Conservation (phyloP, 2,113 vertebrate genomes). For the Bubo scandiacus region DNA sequence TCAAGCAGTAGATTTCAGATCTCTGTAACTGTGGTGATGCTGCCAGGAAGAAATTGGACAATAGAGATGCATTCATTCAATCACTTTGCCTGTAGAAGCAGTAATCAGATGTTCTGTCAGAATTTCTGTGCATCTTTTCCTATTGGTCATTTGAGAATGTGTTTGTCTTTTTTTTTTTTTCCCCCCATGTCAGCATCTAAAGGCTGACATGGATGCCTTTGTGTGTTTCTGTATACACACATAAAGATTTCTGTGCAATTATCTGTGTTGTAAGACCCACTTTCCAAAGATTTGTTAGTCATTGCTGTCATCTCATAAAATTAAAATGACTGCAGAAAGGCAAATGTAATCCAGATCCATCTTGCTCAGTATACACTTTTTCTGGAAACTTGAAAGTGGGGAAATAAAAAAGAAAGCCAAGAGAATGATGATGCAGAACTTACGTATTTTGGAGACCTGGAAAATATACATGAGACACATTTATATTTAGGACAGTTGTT, state of each 20-base stretch:
- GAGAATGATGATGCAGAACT: not conserved
- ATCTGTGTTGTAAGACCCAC: not conserved
- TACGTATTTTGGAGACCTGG: not conserved
- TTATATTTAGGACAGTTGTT: not conserved
- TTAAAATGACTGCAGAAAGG: not conserved
- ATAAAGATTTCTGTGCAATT: not conserved
- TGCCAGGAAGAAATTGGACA: not conserved
- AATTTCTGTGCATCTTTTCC: not conserved
- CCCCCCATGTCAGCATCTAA: not conserved
- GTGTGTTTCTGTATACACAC: not conserved
- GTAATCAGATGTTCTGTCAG: not conserved
- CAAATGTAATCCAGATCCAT: not conserved
- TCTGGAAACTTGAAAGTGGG: not conserved
- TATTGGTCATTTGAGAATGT: not conserved
- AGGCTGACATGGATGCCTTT: not conserved
- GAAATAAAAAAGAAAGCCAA: not conserved
- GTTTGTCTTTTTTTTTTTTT: not conserved
- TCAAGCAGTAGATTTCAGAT: constrained; percentile 25
- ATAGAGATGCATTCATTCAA: not conserved
- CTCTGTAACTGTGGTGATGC: not conserved
- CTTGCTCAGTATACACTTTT: not conserved
- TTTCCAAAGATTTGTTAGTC: not conserved
- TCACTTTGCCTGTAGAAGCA: not conserved
- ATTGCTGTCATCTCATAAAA: not conserved
- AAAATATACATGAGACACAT: not conserved